Evolutionary conservation across 2,888 invertebrate species (phyloP), one percentile per base, ranked within the genome.

Genomic region (Macroteleia sp.): DNA sequence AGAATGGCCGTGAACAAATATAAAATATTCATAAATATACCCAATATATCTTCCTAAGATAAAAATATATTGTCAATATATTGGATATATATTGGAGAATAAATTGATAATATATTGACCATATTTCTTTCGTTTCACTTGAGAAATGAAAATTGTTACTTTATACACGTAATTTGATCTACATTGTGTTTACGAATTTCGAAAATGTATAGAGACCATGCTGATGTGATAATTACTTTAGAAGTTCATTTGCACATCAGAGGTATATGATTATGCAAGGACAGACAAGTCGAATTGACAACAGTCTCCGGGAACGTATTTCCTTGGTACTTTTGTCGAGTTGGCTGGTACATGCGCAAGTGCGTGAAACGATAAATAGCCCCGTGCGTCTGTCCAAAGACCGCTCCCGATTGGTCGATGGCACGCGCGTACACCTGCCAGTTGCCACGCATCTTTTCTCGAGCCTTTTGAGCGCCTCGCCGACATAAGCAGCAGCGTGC

Each of bases 391-490:
- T 75, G 80, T 59, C 67, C 77, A 54, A 73, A 64, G 74, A 25
- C 8, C 56, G 80, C 61, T 64, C 76, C 81, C 81, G 82, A 89
- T 90, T 90, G 89, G 90, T 82, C 83, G 85, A 77, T 67, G 90
- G 90, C 90, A 90, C 90, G 90, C 89, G 89, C 83, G 85, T 86
- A 86, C 89, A 89, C 89, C 89, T 89, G 89, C 86, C 87, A 88
- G 88, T 88, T 88, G 89, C 86, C 86, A 82, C 83, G 84, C 87
- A 82, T 84, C 81, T 83, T 82, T 80, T 79, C 80, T 73, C 62
- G 76, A 71, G 57, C 76, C 79, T 85, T 82, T 83, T 83, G 82
- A 84, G 82, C 82, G 81, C 34, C 54, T 78, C 73, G 73, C 78
- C 76, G 78, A 78, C 74, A 46, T 22, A 46, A 50, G 30, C 39